These are phyloP conservation scores for Actinia equina DNA, from an alignment of 64 coral and sea anemone genomes.

Conservation along the genomic window DNA sequence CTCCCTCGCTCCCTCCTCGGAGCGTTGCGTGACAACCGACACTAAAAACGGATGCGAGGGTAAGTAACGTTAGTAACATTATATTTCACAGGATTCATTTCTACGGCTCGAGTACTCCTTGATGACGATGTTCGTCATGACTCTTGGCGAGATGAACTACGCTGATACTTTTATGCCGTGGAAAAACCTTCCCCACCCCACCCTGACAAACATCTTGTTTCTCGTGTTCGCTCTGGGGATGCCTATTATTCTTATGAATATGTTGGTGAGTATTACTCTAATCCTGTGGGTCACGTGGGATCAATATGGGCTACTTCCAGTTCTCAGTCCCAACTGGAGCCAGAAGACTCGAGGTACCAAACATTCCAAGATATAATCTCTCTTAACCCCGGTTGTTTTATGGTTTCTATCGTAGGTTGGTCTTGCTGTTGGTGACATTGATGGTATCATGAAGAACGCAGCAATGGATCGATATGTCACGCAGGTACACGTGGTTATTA, in stretches of 20 bases:
- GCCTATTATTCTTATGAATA: slow-evolving; percentile 94
- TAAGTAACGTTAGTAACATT: too few relatives aligned
- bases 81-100: slow-evolving; percentile 29
- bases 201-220: slow-evolving; percentile 70
- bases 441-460: slow-evolving; percentile 38
- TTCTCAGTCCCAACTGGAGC: too few relatives aligned
- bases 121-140: slow-evolving; percentile 90
- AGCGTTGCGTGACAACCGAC: too few relatives aligned
- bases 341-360: too few relatives aligned
- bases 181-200: slow-evolving; percentile 47
- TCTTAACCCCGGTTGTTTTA: too few relatives aligned
- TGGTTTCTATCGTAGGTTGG: slow-evolving; percentile 21
- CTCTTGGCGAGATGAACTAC: slow-evolving; percentile 85
- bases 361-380: too few relatives aligned
- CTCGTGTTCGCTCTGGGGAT: slow-evolving; percentile 75
- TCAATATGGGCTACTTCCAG: too few relatives aligned
- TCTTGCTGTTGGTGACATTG: slow-evolving; percentile 53
- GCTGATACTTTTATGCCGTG: slow-evolving; percentile 60
- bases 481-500: slow-evolving; percentile 1
- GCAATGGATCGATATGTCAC: slow-evolving; percentile 46
- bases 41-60: too few relatives aligned
- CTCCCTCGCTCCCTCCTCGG: too few relatives aligned
- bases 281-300: too few relatives aligned
- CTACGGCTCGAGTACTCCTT: slow-evolving; percentile 40
- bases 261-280: slow-evolving; percentile 47